Evolutionary conservation across 2,113 vertebrate species (phyloP).

Genomic region (Gallinago media): DNA sequence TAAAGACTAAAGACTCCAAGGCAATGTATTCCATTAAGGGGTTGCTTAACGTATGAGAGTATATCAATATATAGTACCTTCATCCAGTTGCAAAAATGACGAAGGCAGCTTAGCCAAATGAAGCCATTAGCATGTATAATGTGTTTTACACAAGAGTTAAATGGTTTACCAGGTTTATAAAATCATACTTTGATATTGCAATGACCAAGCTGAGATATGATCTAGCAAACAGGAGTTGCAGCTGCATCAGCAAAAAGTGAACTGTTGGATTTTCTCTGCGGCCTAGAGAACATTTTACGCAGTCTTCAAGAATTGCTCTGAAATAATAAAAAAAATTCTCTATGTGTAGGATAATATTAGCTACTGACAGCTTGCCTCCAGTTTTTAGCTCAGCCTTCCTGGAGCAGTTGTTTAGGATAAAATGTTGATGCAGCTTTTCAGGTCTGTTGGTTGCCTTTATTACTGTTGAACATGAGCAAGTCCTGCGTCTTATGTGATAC

Average conservation of each 20-base stretch:
- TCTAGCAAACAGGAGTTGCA: slow-evolving; percentile 29
- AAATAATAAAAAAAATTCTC: not conserved
- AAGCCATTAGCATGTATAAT: slow-evolving; percentile 67
- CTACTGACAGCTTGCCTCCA: slow-evolving; percentile 34
- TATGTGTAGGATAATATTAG: slow-evolving; percentile 32
- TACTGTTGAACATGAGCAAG: not conserved
- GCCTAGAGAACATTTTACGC: slow-evolving; percentile 21
- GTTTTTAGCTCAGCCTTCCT: slow-evolving; percentile 31
- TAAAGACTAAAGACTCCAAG: slow-evolving; percentile 40
- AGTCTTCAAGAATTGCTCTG: slow-evolving; percentile 26
- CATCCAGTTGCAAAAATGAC: slow-evolving; percentile 45
- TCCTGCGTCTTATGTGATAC: not conserved
- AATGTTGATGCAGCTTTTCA: slow-evolving; percentile 43
- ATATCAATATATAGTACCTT: slow-evolving; percentile 57
- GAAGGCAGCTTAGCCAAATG: slow-evolving; percentile 56
- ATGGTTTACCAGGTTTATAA: slow-evolving; percentile 63
- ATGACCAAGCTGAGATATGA: slow-evolving; percentile 19
- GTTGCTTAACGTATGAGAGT: slow-evolving; percentile 62
- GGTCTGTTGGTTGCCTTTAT: slow-evolving; percentile 15
- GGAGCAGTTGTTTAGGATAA: slow-evolving; percentile 42
- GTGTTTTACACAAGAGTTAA: slow-evolving; percentile 60
- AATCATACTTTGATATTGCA: slow-evolving; percentile 51
- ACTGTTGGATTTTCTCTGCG: not conserved
- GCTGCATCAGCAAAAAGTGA: slow-evolving; percentile 34
- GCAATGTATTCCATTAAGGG: slow-evolving; percentile 69